Evolutionary conservation across 2,888 invertebrate genomes (phyloP).

Genomic region (Bimastos eiseni): DNA sequence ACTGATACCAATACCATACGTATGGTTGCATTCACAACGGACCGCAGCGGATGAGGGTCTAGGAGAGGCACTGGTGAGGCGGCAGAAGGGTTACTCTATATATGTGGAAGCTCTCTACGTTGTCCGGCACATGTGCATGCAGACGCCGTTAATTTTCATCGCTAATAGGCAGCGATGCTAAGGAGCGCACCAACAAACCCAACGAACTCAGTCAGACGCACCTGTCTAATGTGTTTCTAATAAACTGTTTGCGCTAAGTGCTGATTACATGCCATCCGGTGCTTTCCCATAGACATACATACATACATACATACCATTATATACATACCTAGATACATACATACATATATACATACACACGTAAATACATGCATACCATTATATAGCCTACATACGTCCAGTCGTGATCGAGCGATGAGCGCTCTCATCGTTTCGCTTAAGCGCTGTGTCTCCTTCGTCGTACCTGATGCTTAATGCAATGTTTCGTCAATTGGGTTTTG

Average conservation of each 20-base stretch:
- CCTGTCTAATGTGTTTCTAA: conserved; percentile 18
- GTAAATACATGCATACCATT: no score
- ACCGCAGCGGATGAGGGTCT: neutral
- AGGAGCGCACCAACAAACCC: neutral
- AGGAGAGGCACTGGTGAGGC: neutral
- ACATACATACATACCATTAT: no score
- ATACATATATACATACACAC: no score
- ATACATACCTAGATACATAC: no score
- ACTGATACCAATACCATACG: neutral
- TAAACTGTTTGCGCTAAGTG: neutral
- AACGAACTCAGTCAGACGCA: neutral
- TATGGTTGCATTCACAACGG: no score
- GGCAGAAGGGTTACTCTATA: neutral
- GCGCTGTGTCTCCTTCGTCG: neutral
- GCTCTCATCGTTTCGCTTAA: neutral
- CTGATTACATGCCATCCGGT: neutral
- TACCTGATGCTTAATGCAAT: neutral
- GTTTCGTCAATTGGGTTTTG: neutral
- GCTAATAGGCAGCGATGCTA: conserved; percentile 13
- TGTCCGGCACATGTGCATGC: no score
- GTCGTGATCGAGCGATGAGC: neutral
- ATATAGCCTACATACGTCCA: no score
- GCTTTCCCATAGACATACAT: neutral
- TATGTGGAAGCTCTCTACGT: neutral
- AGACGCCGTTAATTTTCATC: neutral